phyloP scores from a whole-genome alignment of 2,888 invertebrate species.

The Melolontha melolontha region DNA sequence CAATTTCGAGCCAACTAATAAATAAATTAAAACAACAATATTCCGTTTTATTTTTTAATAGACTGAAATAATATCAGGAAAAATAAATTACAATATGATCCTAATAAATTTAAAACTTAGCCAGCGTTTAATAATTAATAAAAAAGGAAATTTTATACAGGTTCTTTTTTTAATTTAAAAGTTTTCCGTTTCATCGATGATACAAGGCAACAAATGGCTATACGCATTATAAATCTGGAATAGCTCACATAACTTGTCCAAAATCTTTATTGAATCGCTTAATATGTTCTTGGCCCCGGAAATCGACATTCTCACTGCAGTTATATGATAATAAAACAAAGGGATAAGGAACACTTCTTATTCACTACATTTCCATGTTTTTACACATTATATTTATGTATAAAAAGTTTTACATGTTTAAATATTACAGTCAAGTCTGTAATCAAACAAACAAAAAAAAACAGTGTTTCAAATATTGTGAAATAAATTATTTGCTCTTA shows the following conservation, averaged over 20 bases:
- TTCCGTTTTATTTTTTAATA: constrained; percentile 46
- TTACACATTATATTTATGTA: constrained; percentile 64
- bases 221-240: constrained; percentile 17
- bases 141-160: constrained; percentile 19
- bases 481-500: constrained; percentile 51
- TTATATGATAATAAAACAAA: constrained; percentile 32
- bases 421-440: constrained; percentile 59
- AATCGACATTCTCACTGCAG: constrained; percentile 28
- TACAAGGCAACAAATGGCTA: constrained; percentile 34
- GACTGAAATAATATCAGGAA: constrained; percentile 47
- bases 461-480: constrained; percentile 49
- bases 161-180: constrained; percentile 12
- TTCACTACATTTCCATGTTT: constrained; percentile 55
- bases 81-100: constrained; percentile 47
- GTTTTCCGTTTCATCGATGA: constrained; percentile 12
- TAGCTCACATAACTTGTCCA: constrained; percentile 19
- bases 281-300: constrained; percentile 47
- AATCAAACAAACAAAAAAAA: constrained; percentile 50
- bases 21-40: constrained; percentile 40
- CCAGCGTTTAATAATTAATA: constrained; percentile 40
- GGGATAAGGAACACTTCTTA: constrained; percentile 46
- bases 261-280: background rate
- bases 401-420: constrained; percentile 62
- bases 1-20: constrained; percentile 41
- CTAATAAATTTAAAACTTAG: constrained; percentile 38